A percentile compares a stretch with the other conserved stretches of the same genome.
Evolutionary conservation across 2,888 invertebrate species (phyloP).

Genomic region (Coleophora flavipennella): DNA sequence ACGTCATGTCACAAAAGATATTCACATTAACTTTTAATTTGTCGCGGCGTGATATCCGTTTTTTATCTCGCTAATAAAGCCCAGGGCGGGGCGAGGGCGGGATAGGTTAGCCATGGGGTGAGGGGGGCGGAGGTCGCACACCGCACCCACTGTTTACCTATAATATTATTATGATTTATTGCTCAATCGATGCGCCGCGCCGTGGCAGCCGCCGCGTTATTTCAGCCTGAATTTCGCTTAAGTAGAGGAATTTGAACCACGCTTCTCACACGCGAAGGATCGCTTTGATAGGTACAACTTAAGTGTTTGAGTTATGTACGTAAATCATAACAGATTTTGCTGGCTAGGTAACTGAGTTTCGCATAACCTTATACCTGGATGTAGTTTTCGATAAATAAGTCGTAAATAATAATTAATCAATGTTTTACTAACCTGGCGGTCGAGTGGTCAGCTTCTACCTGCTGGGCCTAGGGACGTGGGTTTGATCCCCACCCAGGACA

Average conservation of each 20-base stretch:
- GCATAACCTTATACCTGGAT: no score
- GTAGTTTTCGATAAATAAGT: no score
- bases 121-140: conserved; percentile 31
- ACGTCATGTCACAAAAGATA: not conserved
- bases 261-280: conserved; percentile 46
- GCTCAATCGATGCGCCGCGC: conserved; percentile 55
- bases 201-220: conserved; percentile 32
- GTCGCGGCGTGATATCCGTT: conserved; percentile 25
- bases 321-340: no score
- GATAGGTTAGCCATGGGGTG: conserved; percentile 20
- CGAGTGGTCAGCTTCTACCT: no score
- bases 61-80: conserved; percentile 32
- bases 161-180: conserved; percentile 68
- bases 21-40: conserved; percentile 18
- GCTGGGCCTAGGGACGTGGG: no score
- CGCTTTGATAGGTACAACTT: conserved; percentile 51
- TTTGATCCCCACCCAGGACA: no score
- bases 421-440: no score
- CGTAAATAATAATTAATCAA: no score
- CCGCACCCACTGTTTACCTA: conserved; percentile 61
- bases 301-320: not conserved
- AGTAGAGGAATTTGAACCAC: conserved; percentile 56
- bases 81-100: conserved; percentile 22
- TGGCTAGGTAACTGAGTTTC: no score
- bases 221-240: conserved; percentile 49